These are phyloP conservation scores for Pocillopora verrucosa DNA, from an alignment of 64 coral and sea anemone genomes.

Conservation along the genomic window DNA sequence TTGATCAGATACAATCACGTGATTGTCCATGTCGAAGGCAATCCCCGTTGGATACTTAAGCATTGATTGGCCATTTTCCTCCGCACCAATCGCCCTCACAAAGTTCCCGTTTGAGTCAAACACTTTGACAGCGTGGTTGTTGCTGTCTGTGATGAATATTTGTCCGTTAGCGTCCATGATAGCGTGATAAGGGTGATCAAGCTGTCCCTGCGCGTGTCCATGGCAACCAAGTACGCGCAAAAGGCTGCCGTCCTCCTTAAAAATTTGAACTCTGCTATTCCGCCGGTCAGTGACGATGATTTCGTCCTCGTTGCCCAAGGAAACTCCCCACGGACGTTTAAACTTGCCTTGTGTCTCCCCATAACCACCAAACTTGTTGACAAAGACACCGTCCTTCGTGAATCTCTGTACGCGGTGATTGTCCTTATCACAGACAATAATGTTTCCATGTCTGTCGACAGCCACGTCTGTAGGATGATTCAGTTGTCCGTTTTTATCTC, in stretches of 20 bases:
- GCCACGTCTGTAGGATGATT: slow-evolving; percentile 90
- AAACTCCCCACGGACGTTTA: slow-evolving; percentile 92
- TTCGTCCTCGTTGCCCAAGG: slow-evolving; percentile 64
- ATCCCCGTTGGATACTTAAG: slow-evolving; percentile 94
- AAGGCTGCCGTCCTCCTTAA: slow-evolving; percentile 64
- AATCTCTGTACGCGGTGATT: slow-evolving; percentile 94
- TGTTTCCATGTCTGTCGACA: slow-evolving; percentile 68
- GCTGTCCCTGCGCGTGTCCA: slow-evolving; percentile 58
- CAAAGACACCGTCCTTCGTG: slow-evolving; percentile 76
- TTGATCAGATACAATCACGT: slow-evolving; percentile 96
- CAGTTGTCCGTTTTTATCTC: slow-evolving; percentile 87
- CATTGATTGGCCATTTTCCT: slow-evolving; percentile 17
- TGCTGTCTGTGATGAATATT: slow-evolving; percentile 92
- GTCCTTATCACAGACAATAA: slow-evolving; percentile 95
- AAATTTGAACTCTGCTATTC: slow-evolving; percentile 88
- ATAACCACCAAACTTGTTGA: slow-evolving; percentile 78
- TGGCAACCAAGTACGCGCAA: slow-evolving; percentile 77
- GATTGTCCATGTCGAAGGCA: slow-evolving; percentile 79
- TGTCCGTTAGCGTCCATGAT: slow-evolving; percentile 62
- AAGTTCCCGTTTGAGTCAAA: slow-evolving; percentile 76
- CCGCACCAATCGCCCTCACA: slow-evolving; percentile 71
- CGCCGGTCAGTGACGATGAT: slow-evolving; percentile 82
- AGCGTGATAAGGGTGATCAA: slow-evolving; percentile 88
- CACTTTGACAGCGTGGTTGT: slow-evolving; percentile 91
- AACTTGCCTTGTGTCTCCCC: slow-evolving; percentile 70